Conservation (phyloP, 2,888 invertebrate species). For the Aquatica leii region DNA sequence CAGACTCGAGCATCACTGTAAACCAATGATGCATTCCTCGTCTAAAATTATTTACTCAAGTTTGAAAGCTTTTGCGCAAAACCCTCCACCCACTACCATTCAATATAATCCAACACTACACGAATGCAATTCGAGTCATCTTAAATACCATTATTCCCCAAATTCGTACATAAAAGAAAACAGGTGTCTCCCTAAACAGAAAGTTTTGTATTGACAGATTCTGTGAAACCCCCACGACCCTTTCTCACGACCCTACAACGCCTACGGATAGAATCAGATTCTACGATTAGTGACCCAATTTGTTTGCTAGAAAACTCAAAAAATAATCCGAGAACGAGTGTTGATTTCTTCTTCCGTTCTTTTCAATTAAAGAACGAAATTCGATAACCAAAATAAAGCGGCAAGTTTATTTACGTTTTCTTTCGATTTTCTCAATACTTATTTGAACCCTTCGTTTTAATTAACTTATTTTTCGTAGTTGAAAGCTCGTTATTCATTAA, state of each 20-base stretch:
- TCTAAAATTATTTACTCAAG: slow-evolving; percentile 7
- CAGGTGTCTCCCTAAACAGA: slow-evolving; percentile 25
- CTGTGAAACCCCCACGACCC: slow-evolving; percentile 21
- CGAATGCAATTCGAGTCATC: slow-evolving; percentile 29
- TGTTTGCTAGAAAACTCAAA: background rate
- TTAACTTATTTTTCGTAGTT: too few species aligned
- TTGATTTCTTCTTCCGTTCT: background rate
- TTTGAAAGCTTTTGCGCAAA: slow-evolving; percentile 5
- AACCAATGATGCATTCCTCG: background rate
- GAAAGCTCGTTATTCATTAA: too few species aligned
- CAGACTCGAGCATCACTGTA: too few species aligned
- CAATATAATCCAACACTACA: slow-evolving; percentile 16
- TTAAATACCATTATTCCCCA: slow-evolving; percentile 24
- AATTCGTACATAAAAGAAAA: slow-evolving; percentile 30
- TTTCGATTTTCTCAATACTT: too few species aligned
- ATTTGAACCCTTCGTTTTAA: too few species aligned
- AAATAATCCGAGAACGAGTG: background rate
- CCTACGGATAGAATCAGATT: slow-evolving; percentile 21
- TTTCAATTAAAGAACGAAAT: too few species aligned
- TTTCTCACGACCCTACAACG: slow-evolving; percentile 12
- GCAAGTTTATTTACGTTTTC: too few species aligned
- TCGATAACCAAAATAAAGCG: too few species aligned
- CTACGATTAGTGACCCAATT: slow-evolving; percentile 28
- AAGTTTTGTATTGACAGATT: slow-evolving; percentile 32
- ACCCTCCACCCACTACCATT: slow-evolving; percentile 23